phyloP scores from a whole-genome alignment of 30 jellyfish, hydroid and myxozoan genomes.

The Cassiopea andromeda region DNA sequence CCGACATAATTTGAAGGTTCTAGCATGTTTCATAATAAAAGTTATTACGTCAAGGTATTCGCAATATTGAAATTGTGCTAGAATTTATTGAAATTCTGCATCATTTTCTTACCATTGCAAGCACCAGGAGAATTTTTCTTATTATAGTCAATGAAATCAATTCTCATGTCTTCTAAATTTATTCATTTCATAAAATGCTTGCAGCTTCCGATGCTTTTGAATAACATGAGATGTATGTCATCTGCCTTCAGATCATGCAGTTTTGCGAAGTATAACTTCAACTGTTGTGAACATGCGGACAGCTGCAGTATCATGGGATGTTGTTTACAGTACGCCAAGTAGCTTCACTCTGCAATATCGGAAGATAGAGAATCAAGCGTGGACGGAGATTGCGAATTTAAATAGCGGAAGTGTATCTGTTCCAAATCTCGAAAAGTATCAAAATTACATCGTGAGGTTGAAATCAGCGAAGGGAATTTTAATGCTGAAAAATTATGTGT shows the following conservation, averaged over 20 bases:
- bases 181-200: no score
- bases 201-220: no score
- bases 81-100: no score
- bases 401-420: background rate
- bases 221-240: background rate
- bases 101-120: no score
- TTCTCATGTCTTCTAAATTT: no score
- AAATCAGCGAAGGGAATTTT: constrained; percentile 20
- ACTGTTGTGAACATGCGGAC: constrained; percentile 24
- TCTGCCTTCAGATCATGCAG: constrained; percentile 23
- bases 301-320: constrained; percentile 1
- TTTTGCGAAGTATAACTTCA: constrained; percentile 7
- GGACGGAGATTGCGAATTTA: constrained; percentile 8
- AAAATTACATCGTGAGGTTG: constrained; percentile 20
- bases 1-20: no score
- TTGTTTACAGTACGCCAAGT: constrained; percentile 6
- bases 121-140: no score
- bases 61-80: no score
- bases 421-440: constrained; percentile 11
- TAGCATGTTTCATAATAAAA: no score
- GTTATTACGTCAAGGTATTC: no score
- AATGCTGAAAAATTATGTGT: constrained; percentile 26
- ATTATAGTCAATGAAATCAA: no score
- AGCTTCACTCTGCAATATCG: constrained; percentile 40
- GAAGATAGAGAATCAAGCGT: background rate